Percentiles rank a stretch among this genome's conserved stretches.
Conservation (phyloP, 1,140 invertebrate genomes). For the Drosophila nebulosa region DNA sequence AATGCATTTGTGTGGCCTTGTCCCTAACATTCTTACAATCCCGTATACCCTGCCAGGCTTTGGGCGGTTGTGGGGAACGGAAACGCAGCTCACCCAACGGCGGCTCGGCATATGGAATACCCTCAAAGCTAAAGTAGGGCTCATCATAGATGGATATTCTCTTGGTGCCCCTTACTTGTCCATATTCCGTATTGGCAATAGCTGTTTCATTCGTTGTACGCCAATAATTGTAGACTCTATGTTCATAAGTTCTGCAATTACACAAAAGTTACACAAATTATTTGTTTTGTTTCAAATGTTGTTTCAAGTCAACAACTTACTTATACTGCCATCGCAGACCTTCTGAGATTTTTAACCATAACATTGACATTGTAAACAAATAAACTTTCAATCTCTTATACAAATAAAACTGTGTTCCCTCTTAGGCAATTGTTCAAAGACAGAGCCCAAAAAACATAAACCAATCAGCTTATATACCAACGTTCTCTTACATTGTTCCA, state of each 20-base stretch:
- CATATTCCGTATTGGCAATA: conserved; percentile 66
- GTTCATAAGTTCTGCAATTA: conserved; percentile 64
- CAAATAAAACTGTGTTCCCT: not conserved
- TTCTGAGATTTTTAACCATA: not conserved
- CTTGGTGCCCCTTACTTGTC: conserved; percentile 68
- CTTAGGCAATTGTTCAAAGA: not conserved
- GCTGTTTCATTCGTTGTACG: conserved; percentile 63
- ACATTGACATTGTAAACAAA: not conserved
- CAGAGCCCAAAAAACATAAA: not conserved
- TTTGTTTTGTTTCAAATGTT: not conserved
- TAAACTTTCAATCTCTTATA: no score
- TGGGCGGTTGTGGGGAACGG: conserved; percentile 81
- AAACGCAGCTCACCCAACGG: conserved; percentile 83
- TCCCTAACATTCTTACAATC: conserved; percentile 78
- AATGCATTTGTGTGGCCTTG: conserved; percentile 74
- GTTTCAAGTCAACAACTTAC: no score
- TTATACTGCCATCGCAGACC: not conserved
- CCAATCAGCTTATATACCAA: not conserved
- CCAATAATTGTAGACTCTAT: conserved; percentile 70
- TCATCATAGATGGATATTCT: conserved; percentile 60
- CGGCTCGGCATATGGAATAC: conserved; percentile 84
- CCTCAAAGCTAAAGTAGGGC: conserved; percentile 81
- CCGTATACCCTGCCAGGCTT: conserved; percentile 61
- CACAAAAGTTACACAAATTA: not conserved
- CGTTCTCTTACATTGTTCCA: not conserved